Conservation (phyloP, 2,113 vertebrate species). For the Perccottus glenii region DNA sequence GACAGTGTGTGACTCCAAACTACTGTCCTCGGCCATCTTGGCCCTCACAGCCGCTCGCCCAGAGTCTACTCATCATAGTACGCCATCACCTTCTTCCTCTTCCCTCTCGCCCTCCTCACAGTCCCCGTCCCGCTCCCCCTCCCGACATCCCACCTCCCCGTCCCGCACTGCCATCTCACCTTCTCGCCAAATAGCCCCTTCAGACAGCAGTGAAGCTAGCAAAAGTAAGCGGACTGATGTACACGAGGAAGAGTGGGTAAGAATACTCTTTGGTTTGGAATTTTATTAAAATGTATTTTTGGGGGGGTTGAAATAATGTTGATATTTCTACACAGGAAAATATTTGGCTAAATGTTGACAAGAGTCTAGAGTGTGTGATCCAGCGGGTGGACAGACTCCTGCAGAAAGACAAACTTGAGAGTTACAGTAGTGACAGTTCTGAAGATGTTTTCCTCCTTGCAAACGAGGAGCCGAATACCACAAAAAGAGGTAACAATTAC, state of each 20-base stretch:
- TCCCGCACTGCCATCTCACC: constrained; percentile 84
- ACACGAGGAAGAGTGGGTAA: constrained; percentile 97
- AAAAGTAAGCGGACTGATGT: constrained; percentile 89
- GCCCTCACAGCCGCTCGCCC: constrained; percentile 91
- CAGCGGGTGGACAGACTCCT: constrained; percentile 93
- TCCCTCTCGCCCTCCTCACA: constrained; percentile 89
- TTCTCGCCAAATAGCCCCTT: constrained; percentile 81
- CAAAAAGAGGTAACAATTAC: constrained; percentile 87
- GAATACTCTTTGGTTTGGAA: constrained; percentile 22
- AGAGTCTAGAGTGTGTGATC: constrained; percentile 97
- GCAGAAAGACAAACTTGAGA: constrained; percentile 86
- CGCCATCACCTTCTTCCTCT: constrained; percentile 87
- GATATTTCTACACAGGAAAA: constrained; percentile 84
- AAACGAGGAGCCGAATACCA: constrained; percentile 67
- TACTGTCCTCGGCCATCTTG: constrained; percentile 91
- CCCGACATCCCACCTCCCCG: constrained; percentile 84
- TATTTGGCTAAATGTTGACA: constrained; percentile 95
- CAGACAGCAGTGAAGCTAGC: constrained; percentile 85
- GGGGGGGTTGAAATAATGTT: not conserved
- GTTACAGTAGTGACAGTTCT: constrained; percentile 81
- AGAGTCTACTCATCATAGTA: constrained; percentile 87
- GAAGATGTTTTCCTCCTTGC: constrained; percentile 88
- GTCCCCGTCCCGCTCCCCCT: constrained; percentile 70
- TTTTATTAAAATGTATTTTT: not conserved
- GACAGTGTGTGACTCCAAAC: constrained; percentile 94